These are phyloP conservation scores for Lepidurus couesii DNA, from an alignment of 1,140 invertebrate genomes.

Conservation along the genomic window DNA sequence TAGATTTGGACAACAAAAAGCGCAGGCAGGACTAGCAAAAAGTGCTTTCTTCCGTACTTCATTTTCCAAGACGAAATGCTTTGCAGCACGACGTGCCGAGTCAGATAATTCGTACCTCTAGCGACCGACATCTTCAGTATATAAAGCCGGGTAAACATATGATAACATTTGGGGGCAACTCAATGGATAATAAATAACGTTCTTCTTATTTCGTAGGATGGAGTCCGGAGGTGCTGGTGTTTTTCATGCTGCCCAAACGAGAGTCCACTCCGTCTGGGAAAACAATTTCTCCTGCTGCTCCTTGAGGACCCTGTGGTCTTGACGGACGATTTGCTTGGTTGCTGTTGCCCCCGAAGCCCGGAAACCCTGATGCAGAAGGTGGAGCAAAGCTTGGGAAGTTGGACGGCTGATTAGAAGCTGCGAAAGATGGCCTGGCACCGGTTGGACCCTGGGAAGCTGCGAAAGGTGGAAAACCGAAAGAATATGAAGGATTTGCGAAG, in stretches of 20 bases:
- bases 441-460: neutral
- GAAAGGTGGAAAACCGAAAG: slow-evolving; percentile 8
- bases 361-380: neutral
- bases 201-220: neutral
- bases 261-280: slow-evolving; percentile 11
- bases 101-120: too few relatives aligned
- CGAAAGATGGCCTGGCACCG: neutral
- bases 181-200: neutral
- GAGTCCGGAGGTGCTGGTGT: neutral
- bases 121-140: neutral
- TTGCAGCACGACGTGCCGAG: too few relatives aligned
- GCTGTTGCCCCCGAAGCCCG: neutral
- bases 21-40: slow-evolving; percentile 6
- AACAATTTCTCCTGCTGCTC: neutral
- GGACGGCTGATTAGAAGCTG: neutral
- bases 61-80: too few relatives aligned
- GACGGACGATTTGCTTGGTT: neutral
- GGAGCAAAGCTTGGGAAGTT: neutral
- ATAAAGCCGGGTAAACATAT: neutral
- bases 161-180: neutral
- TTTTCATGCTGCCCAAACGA: neutral
- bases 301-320: neutral
- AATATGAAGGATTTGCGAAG: neutral
- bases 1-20: neutral
- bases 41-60: neutral